phyloP scores from a whole-genome alignment of 37 sponge, comb jelly and placozoan species.

The Spongilla lacustris region DNA sequence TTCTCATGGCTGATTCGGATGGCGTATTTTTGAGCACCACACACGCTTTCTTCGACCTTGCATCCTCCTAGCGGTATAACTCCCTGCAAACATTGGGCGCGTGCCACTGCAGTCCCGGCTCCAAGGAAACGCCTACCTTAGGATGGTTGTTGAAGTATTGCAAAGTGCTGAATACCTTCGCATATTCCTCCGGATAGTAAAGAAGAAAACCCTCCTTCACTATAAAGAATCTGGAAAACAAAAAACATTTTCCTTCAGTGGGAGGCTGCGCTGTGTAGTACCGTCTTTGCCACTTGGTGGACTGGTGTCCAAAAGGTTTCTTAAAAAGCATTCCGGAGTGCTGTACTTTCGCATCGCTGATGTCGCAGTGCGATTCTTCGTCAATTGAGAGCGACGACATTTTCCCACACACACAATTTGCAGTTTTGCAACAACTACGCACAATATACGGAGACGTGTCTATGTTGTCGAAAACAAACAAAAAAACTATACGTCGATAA shows the following conservation, averaged over 20 bases:
- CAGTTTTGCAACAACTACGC: too few relatives aligned
- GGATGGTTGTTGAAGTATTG: conserved; percentile 97
- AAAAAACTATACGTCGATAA: too few relatives aligned
- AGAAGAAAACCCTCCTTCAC: conserved; percentile 96
- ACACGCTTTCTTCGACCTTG: conserved; percentile 68
- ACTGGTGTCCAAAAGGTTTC: conserved; percentile 75
- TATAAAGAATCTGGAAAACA: conserved; percentile 84
- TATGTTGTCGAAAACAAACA: too few relatives aligned
- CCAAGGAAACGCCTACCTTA: conserved; percentile 62
- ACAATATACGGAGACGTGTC: too few relatives aligned
- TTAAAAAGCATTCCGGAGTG: conserved; percentile 82
- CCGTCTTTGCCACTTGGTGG: conserved; percentile 83
- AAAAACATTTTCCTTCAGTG: not conserved
- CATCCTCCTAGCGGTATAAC: conserved; percentile 95
- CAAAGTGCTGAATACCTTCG: conserved; percentile 67
- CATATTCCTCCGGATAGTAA: conserved; percentile 89
- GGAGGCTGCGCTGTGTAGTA: not conserved
- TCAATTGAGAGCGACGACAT: too few relatives aligned
- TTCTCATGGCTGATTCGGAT: conserved; percentile 69
- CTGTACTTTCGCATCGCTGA: conserved; percentile 65
- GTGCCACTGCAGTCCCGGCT: not conserved
- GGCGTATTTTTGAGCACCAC: conserved; percentile 78
- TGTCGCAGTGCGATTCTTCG: too few relatives aligned
- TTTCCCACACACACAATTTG: too few relatives aligned
- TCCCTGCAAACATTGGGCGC: conserved; percentile 50